phyloP scores from a whole-genome alignment of 2,888 invertebrate species.

The Junonia oenone region DNA sequence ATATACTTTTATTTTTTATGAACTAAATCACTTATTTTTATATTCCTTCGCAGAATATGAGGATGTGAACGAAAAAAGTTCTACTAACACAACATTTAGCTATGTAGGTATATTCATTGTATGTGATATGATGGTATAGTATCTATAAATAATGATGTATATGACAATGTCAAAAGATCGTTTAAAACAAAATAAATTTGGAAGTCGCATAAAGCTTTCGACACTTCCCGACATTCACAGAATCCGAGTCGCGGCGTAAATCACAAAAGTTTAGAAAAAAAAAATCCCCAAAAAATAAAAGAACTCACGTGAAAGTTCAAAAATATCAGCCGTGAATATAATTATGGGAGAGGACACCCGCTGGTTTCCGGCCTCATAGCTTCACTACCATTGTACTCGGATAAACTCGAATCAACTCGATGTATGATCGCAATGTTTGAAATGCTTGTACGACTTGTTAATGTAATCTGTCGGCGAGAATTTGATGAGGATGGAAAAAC shows the following conservation, averaged over 20 bases:
- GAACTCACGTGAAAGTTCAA: conserved; percentile 75
- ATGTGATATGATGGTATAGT: too few relatives aligned
- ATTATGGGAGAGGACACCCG: conserved; percentile 73
- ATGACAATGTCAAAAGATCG: conserved; percentile 50
- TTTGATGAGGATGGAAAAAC: neutral
- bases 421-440: neutral
- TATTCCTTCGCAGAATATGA: too few relatives aligned
- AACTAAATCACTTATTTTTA: neutral
- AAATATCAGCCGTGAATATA: conserved; percentile 76
- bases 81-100: too few relatives aligned
- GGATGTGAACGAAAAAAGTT: too few relatives aligned
- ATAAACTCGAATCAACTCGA: conserved; percentile 28
- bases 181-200: conserved; percentile 70
- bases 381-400: conserved; percentile 49
- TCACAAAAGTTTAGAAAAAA: conserved; percentile 69
- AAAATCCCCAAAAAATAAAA: conserved; percentile 63
- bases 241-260: conserved; percentile 68
- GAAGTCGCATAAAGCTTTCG: conserved; percentile 68
- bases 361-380: conserved; percentile 64
- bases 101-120: too few relatives aligned
- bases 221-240: conserved; percentile 60
- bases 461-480: neutral
- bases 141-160: too few relatives aligned
- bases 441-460: neutral
- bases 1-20: neutral